Base-by-base conservation (phyloP, 2,797 vertebrate genomes). In the Lutjanus argentimaculatus region DNA sequence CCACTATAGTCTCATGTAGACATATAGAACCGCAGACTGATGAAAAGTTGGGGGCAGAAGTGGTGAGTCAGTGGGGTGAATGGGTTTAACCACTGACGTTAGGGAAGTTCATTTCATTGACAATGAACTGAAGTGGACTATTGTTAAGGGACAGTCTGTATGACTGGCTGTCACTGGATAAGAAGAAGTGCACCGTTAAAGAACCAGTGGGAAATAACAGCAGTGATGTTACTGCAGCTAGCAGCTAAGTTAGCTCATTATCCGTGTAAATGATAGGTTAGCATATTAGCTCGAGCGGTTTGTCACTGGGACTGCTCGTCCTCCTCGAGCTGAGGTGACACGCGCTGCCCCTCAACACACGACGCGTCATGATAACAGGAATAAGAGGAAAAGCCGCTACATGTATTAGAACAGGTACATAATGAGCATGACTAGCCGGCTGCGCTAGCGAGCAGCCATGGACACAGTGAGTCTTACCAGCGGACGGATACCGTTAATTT, bases 401-500 rank as follows among this genome's bases (percentile, higher is more conserved):
- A 45, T 19, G 19, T 13, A 10, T 57, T 19, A 15, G 17, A 19
- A 64, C 2, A 21, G 30, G 40, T 0, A 52, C 45, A 45, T 22
- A 58, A 15, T n/a, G 9, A 19, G 13, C 52, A 42, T 0, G 22
- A 61, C 19, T 80, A 75, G 51, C 70, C 7, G 53, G 52, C 53
- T 49, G 5, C 36, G 73, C 43, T 78, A 72, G 71, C 69, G 13
- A 45, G 59, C 45, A 51, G 22, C 19, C 64, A 25, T 40, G 64
- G n/a, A 56, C 19, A 14, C 4, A 30, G 1, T 46, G 4, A 30
- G 1, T 46, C 82, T 80, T 77, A 86, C 79, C 77, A 48, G 30
- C 30, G 4, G 55, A 82, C 25, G 58, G 58, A 51, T 5, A 84
- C 61, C 81, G 73, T 77, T 77, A 67, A 40, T 73, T 63, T 73